These are phyloP conservation scores for Acrocyrtus sp. DNA, from an alignment of 2,888 invertebrate species.

Conservation along the genomic window DNA sequence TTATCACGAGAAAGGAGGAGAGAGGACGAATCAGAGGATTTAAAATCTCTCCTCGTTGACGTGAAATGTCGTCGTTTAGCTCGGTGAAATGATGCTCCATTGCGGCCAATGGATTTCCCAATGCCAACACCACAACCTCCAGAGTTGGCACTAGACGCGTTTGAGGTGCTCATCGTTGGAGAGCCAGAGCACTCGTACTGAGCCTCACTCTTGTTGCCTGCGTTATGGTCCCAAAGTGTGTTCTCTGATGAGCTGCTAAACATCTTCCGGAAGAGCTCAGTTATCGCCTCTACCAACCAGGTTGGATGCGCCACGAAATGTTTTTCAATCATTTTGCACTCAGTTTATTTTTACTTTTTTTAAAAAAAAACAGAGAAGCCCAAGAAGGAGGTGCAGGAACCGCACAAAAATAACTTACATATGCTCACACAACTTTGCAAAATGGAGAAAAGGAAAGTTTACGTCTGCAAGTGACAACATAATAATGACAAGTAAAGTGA, in stretches of 20 bases:
- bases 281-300: constrained; percentile 55
- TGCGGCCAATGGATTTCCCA: constrained; percentile 55
- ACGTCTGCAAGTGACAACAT: constrained; percentile 1
- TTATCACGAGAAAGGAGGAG: constrained; percentile 47
- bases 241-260: constrained; percentile 41
- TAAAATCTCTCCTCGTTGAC: constrained; percentile 53
- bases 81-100: constrained; percentile 56
- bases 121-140: constrained; percentile 43
- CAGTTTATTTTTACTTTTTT: too few relatives aligned
- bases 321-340: constrained; percentile 53
- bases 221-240: constrained; percentile 46
- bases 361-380: too few relatives aligned
- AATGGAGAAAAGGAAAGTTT: too few relatives aligned
- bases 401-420: too few relatives aligned
- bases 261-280: constrained; percentile 57
- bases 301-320: constrained; percentile 57
- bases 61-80: constrained; percentile 55
- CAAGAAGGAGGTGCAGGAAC: too few relatives aligned
- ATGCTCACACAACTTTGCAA: too few relatives aligned
- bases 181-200: constrained; percentile 37
- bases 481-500: constrained; percentile 12
- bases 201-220: constrained; percentile 23
- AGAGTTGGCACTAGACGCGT: constrained; percentile 15
- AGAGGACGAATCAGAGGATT: constrained; percentile 39
- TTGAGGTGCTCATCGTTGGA: constrained; percentile 1